These are phyloP conservation scores for Fregata magnificens DNA, from an alignment of 2,113 vertebrate genomes.

Conservation along the genomic window DNA sequence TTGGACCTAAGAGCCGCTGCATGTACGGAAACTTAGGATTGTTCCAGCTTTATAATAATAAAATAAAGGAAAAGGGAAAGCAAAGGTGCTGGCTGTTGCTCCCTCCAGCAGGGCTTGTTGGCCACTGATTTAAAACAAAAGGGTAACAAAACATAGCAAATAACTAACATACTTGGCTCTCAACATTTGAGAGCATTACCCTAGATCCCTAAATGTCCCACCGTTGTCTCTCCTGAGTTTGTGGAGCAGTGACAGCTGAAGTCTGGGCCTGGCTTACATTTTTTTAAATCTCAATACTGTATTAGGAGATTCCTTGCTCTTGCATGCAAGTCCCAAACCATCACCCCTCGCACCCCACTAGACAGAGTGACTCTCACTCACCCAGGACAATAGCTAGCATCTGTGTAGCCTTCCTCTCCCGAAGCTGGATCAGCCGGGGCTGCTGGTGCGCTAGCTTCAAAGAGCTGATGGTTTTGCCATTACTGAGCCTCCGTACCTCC, in stretches of 20 bases:
- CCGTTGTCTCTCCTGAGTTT: neutral
- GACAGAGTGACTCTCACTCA: conserved; percentile 69
- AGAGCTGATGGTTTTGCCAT: conserved; percentile 80
- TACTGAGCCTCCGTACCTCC: conserved; percentile 83
- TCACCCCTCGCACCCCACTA: neutral
- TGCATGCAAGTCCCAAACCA: neutral
- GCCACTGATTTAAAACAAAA: neutral
- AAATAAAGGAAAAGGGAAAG: neutral
- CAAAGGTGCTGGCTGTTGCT: neutral
- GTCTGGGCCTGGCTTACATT: neutral
- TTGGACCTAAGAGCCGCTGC: neutral
- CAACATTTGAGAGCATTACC: neutral
- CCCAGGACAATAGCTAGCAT: conserved; percentile 93
- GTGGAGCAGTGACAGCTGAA: neutral
- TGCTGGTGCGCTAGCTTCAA: conserved; percentile 70
- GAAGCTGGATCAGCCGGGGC: conserved; percentile 79
- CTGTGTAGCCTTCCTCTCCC: conserved; percentile 94
- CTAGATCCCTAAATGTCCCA: neutral
- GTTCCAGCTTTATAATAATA: neutral
- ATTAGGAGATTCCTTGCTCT: neutral
- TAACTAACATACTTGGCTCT: neutral
- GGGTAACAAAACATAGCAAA: neutral
- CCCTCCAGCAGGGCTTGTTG: neutral
- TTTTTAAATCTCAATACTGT: neutral
- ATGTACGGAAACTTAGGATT: neutral